phyloP scores from a whole-genome alignment of 1,140 invertebrate genomes.

The Musca domestica region DNA sequence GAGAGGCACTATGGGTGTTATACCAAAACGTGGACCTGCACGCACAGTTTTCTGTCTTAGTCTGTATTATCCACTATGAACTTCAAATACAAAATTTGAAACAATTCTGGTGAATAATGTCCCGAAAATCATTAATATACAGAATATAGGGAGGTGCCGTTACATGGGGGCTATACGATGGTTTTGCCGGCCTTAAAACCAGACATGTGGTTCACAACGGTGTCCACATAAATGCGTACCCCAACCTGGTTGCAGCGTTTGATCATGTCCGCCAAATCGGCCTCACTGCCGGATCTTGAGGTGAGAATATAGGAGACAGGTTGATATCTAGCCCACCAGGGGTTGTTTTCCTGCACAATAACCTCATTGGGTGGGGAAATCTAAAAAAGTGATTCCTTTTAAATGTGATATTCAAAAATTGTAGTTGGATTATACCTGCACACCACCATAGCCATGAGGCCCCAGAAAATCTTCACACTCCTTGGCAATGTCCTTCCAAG shows the following conservation, averaged over 20 bases:
- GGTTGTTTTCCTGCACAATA: conserved; percentile 44
- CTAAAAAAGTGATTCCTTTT: conserved; percentile 34
- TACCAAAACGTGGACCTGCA: no score
- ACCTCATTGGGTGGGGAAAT: conserved; percentile 58
- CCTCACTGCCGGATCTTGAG: conserved; percentile 74
- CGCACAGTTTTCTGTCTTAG: no score
- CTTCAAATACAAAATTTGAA: no score
- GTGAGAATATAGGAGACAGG: conserved; percentile 76
- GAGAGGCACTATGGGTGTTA: no score
- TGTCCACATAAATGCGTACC: conserved; percentile 74
- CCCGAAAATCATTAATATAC: no score
- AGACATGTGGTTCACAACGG: conserved; percentile 77
- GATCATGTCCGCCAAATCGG: conserved; percentile 74
- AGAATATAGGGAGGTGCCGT: no score
- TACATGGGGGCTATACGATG: no score
- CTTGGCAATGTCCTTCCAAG: conserved; percentile 65
- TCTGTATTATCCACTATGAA: no score
- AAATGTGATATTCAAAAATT: conserved; percentile 21
- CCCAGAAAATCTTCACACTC: conserved; percentile 73
- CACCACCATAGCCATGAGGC: conserved; percentile 67
- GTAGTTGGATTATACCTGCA: conserved; percentile 66
- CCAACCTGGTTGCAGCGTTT: conserved; percentile 70
- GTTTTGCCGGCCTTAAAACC: conserved; percentile 23
- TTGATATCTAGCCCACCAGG: conserved; percentile 84
- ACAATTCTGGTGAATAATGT: no score